Evolutionary conservation across 1,140 invertebrate species (phyloP), one percentile per base, ranked within the genome.

Genomic region (Bactericera cockerelli): DNA sequence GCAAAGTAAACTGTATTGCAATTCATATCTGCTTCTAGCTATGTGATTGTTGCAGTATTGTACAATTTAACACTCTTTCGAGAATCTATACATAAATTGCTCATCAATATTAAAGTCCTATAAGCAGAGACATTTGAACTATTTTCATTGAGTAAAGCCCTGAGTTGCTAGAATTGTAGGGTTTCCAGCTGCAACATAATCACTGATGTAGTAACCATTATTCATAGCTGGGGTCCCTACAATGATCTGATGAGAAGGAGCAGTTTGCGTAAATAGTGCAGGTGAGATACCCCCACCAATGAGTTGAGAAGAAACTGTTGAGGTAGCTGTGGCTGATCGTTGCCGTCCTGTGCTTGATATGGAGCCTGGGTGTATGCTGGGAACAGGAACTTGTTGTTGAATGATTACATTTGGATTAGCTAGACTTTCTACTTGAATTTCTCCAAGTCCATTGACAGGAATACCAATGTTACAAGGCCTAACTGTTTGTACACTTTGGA

Each of bases 281-380:
- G 82, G 81, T 28, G 82, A 81, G 57, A 86, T 83, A 58, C 82
- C 83, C 59, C 81, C 83, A 22, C 83, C 83, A 65, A 85, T 83
- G 25, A 84, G 76, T 64, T 84, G 83, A 22, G 76, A 80, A 49
- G 76, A 77, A 67, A 80, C 77, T 2, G 79, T 79, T 55, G 79
- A 80, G 22, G 79, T 79, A 6, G 79, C 77, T 39, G 77, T 78
- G 60, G 77, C 75, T 26, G 63, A 60, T 62, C 79, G 67, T 56
- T 79, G 77, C 61, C 80, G 69, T 14, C 79, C 78, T 56, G 79
- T 81, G 66, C 78, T 80, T 25, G 77, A 76, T 61, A 81, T 81
- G 56, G 77, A 80, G 49, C 78, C 78, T 4, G 79, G 78, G 67
- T 81, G 78, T 62, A 81, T 81, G 65, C 79, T 80, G 58, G 79